Evolutionary conservation across 2,888 invertebrate species (phyloP), one percentile per base, ranked within the genome.

Genomic region (Calephelis perditalis): DNA sequence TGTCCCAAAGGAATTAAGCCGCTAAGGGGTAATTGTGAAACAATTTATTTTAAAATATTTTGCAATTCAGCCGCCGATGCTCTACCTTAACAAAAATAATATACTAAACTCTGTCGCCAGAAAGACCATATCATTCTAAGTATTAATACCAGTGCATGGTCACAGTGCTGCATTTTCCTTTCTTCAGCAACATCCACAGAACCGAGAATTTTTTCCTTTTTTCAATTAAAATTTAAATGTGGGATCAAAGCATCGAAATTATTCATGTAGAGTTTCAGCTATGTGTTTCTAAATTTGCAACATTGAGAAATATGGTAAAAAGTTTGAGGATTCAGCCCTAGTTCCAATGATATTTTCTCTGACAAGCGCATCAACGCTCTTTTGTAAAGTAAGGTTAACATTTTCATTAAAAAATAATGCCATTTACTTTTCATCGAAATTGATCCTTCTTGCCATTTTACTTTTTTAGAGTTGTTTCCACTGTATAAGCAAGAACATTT

Each of bases 21-120:
- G 40, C 67, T 54, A 49, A 64, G 46, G n/a, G 47, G 40, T 0
- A 71, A 43, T 57, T 63, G 26, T 10, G 61, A 7, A 3, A 68
- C 63, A 10, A 70, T 35, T 49, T 69, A 47, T 57, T 69, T 70
- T 43, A 71, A 61, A 56, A 70, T 70, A 5, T 62, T 65, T 61
- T 58, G 37, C 1, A 70, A n/a, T 46, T 15, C 56, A 56, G 65
- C 56, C 52, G 69, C 65, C 9, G 70, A 57, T 10, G 62, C 62
- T n/a, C 69, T 67, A 0, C 70, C 70, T 60, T 68, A 67, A 65
- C 69, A 72, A 44, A 71, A 71, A 55, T 70, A 70, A 61, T 61
- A 70, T 57, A 10, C 57, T 8, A 57, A 1, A 47, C 45, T 46
- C 36, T 47, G n/a, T 8, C 7, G 65, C 65, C 7, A 72, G 8